Percentiles rank a stretch among this genome's conserved stretches.
Conservation (phyloP, 2,113 vertebrate species). For the Sturnus vulgaris region DNA sequence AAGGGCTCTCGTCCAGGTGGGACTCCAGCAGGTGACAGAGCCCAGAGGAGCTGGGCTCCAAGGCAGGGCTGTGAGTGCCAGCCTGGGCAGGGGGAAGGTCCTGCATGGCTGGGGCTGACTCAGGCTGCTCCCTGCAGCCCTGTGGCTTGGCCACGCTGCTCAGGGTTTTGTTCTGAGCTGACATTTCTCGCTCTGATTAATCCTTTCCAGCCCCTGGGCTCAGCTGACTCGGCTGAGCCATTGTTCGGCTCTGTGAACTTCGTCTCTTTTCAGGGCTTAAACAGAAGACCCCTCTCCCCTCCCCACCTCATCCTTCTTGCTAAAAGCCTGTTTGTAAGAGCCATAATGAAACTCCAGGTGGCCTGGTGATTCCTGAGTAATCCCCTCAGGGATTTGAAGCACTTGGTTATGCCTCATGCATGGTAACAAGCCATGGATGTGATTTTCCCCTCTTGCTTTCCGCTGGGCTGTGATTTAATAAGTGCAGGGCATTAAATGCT, state of each 20-base stretch:
- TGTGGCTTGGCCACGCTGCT: slow-evolving; percentile 47
- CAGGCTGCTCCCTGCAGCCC: not conserved
- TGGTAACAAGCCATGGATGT: slow-evolving; percentile 56
- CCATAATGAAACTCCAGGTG: slow-evolving; percentile 68
- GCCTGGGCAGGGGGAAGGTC: not conserved
- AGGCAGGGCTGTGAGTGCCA: not conserved
- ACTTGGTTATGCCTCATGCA: slow-evolving; percentile 59
- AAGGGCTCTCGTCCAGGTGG: not conserved
- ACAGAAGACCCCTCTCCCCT: slow-evolving; percentile 41
- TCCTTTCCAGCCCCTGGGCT: slow-evolving; percentile 46
- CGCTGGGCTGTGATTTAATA: slow-evolving; percentile 40
- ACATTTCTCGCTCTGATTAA: slow-evolving; percentile 67
- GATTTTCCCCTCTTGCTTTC: slow-evolving; percentile 36
- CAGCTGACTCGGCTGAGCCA: slow-evolving; percentile 61
- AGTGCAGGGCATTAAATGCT: slow-evolving; percentile 19
- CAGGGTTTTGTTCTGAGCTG: slow-evolving; percentile 36
- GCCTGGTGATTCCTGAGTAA: slow-evolving; percentile 57
- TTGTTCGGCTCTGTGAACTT: slow-evolving; percentile 40
- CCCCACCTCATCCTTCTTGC: slow-evolving; percentile 59
- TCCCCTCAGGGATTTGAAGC: slow-evolving; percentile 61
- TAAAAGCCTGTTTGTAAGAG: slow-evolving; percentile 64
- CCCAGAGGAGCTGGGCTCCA: not conserved
- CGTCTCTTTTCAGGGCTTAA: slow-evolving; percentile 44
- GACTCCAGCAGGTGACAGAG: not conserved
- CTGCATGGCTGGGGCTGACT: slow-evolving; percentile 14